phyloP scores from a whole-genome alignment of 2,797 vertebrate species.

The Lemur catta region DNA sequence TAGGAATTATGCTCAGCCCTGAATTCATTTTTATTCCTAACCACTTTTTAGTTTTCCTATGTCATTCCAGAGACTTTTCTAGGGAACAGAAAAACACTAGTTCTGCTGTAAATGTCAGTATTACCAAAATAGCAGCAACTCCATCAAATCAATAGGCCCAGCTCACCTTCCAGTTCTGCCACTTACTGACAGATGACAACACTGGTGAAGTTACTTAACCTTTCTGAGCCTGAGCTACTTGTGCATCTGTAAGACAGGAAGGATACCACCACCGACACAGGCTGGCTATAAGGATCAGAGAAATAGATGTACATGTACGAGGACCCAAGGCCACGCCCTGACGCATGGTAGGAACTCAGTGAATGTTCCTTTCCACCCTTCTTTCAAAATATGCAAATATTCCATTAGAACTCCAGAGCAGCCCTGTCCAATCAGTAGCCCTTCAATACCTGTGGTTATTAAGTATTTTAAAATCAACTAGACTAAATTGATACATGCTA shows the following conservation, averaged over 20 bases:
- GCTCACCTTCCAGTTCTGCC: background rate
- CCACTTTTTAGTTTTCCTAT: background rate
- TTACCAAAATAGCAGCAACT: background rate
- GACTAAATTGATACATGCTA: background rate
- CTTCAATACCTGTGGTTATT: background rate
- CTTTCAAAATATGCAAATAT: background rate
- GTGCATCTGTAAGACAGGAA: background rate
- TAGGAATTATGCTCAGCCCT: background rate
- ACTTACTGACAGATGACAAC: background rate
- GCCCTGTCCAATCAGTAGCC: fast-evolving
- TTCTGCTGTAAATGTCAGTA: background rate
- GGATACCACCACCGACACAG: background rate
- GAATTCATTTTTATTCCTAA: background rate
- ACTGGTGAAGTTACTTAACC: background rate
- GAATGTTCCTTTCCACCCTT: background rate
- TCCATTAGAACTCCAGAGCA: background rate
- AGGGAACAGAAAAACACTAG: background rate
- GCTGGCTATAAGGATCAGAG: background rate
- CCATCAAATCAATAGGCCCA: background rate
- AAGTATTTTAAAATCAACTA: background rate
- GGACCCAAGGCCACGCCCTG: background rate
- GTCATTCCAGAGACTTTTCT: background rate
- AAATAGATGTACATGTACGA: fast-evolving
- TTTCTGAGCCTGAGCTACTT: background rate
- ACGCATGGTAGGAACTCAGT: fast-evolving